A percentile compares a stretch with the other conserved stretches of the same genome.
phyloP scores from a whole-genome alignment of 2,888 invertebrate genomes.

The Gordius sp. region DNA sequence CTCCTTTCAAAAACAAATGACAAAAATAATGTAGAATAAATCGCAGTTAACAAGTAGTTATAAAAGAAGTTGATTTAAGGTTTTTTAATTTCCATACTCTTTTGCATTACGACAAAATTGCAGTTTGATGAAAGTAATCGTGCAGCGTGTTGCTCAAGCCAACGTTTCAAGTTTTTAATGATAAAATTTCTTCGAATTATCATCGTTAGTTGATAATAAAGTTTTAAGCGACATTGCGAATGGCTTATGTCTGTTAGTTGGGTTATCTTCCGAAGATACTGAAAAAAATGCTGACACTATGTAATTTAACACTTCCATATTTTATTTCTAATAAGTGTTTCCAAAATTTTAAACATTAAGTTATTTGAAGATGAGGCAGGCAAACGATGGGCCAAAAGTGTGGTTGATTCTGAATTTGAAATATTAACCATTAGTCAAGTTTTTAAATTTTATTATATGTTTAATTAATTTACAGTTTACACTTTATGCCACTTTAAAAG shows the following conservation, averaged over 20 bases:
- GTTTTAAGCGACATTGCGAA: conserved; percentile 50
- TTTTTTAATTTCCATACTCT: too few relatives aligned
- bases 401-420: conserved; percentile 6
- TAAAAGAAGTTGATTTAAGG: too few relatives aligned
- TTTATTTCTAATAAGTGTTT: too few relatives aligned
- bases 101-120: too few relatives aligned
- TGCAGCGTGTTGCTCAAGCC: conserved; percentile 24
- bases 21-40: too few relatives aligned
- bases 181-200: background rate
- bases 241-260: conserved; percentile 61
- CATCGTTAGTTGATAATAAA: conserved; percentile 43
- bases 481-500: conserved; percentile 1
- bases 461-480: conserved; percentile 9
- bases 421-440: conserved; percentile 21
- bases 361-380: conserved; percentile 23
- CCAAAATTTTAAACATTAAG: conserved; percentile 28
- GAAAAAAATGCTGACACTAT: conserved; percentile 53
- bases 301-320: conserved; percentile 34
- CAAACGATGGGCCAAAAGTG: background rate
- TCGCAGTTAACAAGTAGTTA: too few relatives aligned
- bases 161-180: background rate
- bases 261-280: conserved; percentile 50
- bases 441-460: too few relatives aligned
- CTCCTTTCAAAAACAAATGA: too few relatives aligned
- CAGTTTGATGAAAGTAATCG: conserved; percentile 24